Evolutionary conservation across 2,888 invertebrate species (phyloP), one percentile per base, ranked within the genome.

Genomic region (Meiosimyza platycephala): DNA sequence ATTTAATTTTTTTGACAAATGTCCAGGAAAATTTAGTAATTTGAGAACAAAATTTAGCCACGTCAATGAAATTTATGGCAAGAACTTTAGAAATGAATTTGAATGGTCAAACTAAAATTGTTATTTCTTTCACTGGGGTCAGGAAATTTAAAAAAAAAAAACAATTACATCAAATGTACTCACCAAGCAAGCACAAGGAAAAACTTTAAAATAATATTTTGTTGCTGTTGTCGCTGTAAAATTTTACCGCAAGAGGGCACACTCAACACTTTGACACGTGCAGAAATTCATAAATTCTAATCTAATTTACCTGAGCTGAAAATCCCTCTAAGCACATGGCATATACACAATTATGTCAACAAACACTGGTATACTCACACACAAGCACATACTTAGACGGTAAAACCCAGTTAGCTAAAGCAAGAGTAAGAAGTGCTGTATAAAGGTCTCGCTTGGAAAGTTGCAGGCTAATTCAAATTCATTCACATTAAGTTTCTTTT

Each of bases 321-420:
- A 69, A 57, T 59, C 55, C 69, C 57, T 33, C 22, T 16, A 28
- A 59, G 57, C 69, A 40, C 28, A 48, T 69, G 3, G 69, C 69
- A 69, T 69, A 69, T 59, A 69, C 48, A 51, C 60, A 69, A 69
- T 69, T 69, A 69, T 69, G 69, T 69, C 60, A 60, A 60, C 59
- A 50, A 28, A 33, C 54, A 67, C 55, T 11, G n/a, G 28, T 16
- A 15, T 40, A 52, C 66, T 9, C 16, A 60, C 59, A 15, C 57
- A 22, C 59, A 59, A 50, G 28, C 48, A 50, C 4, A 28, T 28
- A 28, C 3, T 28, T 28, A 28, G 2, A 28, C 3, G 28, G 6
- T 7, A 59, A 50, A 0, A 48, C 57, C 28, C 22, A 28, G 9
- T 12, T 22, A 22, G 22, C 22, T 2, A 22, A 22, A 22, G 22